A percentile compares a stretch with the other conserved stretches of the same genome.
phyloP scores from a whole-genome alignment of 2,888 invertebrate species.

The Dicranocentrus wangi region DNA sequence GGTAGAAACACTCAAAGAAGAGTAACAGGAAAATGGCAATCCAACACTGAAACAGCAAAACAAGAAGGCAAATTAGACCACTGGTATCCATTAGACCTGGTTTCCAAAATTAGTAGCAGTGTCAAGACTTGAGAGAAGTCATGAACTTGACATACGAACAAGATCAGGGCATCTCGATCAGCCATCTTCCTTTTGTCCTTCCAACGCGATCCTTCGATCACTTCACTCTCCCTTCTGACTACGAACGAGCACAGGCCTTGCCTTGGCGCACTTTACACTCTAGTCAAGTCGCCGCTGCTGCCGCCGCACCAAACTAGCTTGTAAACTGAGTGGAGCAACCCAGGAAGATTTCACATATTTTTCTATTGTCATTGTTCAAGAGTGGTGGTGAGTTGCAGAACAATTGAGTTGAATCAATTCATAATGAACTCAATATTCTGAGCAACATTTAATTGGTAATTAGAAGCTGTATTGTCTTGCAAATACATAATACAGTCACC shows the following conservation, averaged over 20 bases:
- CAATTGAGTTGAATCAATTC: no score
- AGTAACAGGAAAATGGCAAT: slow-evolving; percentile 43
- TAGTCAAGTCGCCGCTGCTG: no score
- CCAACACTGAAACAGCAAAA: slow-evolving; percentile 53
- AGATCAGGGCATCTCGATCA: slow-evolving; percentile 61
- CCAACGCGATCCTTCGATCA: no score
- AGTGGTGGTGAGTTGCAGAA: no score
- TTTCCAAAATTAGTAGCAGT: neutral
- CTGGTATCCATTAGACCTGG: no score
- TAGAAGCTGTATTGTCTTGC: no score
- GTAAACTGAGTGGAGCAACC: no score
- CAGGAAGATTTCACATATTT: neutral
- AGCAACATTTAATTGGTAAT: no score
- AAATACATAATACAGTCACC: no score
- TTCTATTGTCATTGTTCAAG: neutral
- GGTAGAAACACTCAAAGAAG: slow-evolving; percentile 60
- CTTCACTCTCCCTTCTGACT: neutral
- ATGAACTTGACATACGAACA: slow-evolving; percentile 54
- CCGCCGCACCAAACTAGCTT: no score
- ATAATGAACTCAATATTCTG: no score
- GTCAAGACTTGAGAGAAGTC: neutral
- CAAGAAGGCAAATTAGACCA: slow-evolving; percentile 15
- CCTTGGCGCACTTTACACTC: neutral
- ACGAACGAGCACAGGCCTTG: neutral
- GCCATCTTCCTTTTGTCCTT: no score